Conservation (phyloP, 2,888 invertebrate genomes). For the Automeris io region DNA sequence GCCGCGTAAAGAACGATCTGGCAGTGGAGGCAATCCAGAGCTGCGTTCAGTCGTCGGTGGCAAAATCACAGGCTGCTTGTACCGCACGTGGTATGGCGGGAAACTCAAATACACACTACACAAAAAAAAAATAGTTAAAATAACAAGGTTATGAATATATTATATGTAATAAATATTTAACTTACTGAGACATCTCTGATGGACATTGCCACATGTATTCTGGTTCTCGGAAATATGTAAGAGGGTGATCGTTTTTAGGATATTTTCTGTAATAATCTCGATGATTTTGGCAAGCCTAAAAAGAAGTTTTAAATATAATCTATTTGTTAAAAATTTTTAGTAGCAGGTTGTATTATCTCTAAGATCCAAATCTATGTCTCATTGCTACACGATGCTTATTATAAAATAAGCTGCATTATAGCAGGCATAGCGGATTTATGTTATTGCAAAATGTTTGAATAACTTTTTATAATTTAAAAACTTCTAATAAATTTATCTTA, state of each 20-base stretch:
- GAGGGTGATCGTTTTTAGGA: conserved; percentile 70
- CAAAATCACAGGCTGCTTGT: conserved; percentile 70
- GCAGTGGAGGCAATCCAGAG: conserved; percentile 57
- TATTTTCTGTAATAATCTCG: conserved; percentile 78
- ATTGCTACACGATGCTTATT: no score
- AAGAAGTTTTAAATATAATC: no score
- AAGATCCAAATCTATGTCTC: no score
- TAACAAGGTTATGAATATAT: no score
- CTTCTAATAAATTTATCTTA: no score
- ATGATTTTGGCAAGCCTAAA: conserved; percentile 73
- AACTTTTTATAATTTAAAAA: no score
- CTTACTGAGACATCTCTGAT: conserved; percentile 58
- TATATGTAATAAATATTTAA: conserved; percentile 6
- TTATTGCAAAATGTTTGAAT: no score
- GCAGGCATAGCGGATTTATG: no score
- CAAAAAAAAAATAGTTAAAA: conserved; percentile 15
- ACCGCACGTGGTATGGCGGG: conserved; percentile 69
- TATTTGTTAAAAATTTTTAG: no score
- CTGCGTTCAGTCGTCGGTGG: conserved; percentile 57
- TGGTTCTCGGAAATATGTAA: conserved; percentile 66
- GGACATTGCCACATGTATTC: conserved; percentile 71
- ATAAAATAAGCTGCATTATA: no score
- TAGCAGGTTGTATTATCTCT: no score
- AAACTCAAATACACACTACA: conserved; percentile 68
- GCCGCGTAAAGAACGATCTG: conserved; percentile 67